Percentiles rank a stretch among this genome's conserved stretches.
These are phyloP conservation scores for Leptodactylus fuscus DNA, from an alignment of 2,113 vertebrate genomes.

Conservation along the genomic window DNA sequence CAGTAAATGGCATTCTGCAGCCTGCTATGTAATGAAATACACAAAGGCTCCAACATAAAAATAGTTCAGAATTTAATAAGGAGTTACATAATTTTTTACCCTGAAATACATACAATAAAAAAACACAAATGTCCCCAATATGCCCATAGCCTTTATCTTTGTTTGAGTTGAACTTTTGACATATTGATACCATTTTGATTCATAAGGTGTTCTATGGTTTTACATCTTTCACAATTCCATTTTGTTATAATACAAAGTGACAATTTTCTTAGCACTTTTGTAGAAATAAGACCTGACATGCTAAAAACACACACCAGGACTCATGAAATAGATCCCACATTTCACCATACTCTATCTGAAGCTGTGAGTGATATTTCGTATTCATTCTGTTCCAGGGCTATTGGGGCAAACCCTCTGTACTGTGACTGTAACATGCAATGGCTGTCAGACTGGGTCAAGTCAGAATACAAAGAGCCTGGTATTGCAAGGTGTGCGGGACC, in stretches of 20 bases:
- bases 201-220: background rate
- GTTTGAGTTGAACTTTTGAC: no score
- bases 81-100: no score
- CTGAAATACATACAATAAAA: no score
- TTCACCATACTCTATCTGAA: background rate
- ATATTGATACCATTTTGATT: no score
- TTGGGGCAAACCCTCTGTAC: slow-evolving; percentile 95
- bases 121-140: no score
- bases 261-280: background rate
- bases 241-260: background rate
- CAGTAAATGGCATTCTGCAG: no score
- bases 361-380: background rate
- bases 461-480: slow-evolving; percentile 96
- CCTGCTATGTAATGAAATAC: no score
- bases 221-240: background rate
- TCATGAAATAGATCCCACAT: background rate
- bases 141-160: no score
- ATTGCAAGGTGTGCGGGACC: slow-evolving; percentile 95
- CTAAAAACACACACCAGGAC: background rate
- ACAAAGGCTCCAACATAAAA: no score
- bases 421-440: slow-evolving; percentile 99
- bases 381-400: slow-evolving; percentile 79
- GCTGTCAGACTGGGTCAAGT: slow-evolving; percentile 98
- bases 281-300: background rate
- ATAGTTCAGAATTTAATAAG: no score